Base-by-base conservation (phyloP, 2,888 invertebrate genomes). In the Diarsia dahlii region DNA sequence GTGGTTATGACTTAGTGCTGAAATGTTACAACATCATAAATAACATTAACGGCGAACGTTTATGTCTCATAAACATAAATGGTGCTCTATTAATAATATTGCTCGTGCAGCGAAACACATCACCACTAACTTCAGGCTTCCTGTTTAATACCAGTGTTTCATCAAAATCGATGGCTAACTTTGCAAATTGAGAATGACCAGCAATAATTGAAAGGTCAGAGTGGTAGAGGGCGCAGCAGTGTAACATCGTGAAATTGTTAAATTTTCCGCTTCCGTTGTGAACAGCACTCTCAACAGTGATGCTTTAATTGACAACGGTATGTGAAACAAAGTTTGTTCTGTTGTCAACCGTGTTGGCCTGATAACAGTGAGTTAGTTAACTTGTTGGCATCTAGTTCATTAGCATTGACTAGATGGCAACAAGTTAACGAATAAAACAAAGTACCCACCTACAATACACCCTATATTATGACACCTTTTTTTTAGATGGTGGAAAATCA, bases 261-360 rank as follows among this genome's bases (percentile, higher is more conserved):
- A 85, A 85, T 84, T 88, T 85, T 84, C 83, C 80, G 81, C 82
- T 83, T 77, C 80, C 81, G 71, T 73, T 74, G 73, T 74, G 65
- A 74, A 58, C 74, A 71, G 76, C 76, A 50, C 76, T 84, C 73
- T 83, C 77, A 65, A 67, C 79, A 74, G 80, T 77, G 76, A 82
- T 77, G 71, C 62, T 85, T 83, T 89, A 87, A 90, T 88, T 87
- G 87, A 86, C 84, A 81, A 74, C 78, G 81, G 85, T 85, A 87
- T 76, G 72, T 74, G 58, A n/a, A 65, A 80, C 80, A 63, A 82
- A 85, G 68, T 87, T 88, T 45, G 62, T 5, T 23, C 12, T 72
- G 63, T 66, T 20, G 74, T 60, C 63, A 76, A 71, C 39, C 13
- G 68, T 82, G 67, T 50, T 75, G 3, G n/a, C 34, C 62, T 66